phyloP scores from a whole-genome alignment of 1,140 invertebrate genomes.

The Brachionus asplanchnoidis region DNA sequence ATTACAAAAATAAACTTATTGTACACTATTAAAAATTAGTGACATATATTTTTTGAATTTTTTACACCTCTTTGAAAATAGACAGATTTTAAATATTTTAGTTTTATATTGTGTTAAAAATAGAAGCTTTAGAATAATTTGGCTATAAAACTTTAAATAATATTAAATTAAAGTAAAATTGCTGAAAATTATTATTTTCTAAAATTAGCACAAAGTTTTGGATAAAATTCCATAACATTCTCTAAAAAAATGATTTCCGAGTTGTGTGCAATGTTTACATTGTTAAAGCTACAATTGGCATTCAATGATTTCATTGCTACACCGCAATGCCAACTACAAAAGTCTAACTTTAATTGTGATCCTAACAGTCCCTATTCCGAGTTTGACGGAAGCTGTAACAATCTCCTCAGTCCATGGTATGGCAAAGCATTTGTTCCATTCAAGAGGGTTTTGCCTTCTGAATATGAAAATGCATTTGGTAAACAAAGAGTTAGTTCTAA shows the following conservation, averaged over 20 bases:
- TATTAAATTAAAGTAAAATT: too few relatives aligned
- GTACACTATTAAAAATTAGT: too few relatives aligned
- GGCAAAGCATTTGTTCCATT: constrained; percentile 72
- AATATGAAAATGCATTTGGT: constrained; percentile 61
- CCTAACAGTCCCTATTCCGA: constrained; percentile 61
- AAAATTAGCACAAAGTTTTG: too few relatives aligned
- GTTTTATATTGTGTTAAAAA: too few relatives aligned
- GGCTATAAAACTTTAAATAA: too few relatives aligned
- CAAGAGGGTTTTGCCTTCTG: constrained; percentile 69
- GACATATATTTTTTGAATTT: too few relatives aligned
- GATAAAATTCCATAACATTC: too few relatives aligned
- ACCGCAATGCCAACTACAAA: not conserved
- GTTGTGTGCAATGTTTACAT: not conserved
- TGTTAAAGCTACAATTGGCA: not conserved
- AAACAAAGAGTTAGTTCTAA: not conserved
- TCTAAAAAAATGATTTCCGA: not conserved
- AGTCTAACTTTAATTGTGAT: not conserved
- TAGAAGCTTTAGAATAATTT: too few relatives aligned
- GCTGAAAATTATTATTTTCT: too few relatives aligned
- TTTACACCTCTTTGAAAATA: too few relatives aligned
- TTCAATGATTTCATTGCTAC: not conserved
- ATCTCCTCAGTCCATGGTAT: constrained; percentile 69
- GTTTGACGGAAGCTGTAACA: constrained; percentile 77
- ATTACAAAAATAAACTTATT: too few relatives aligned
- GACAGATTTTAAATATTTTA: too few relatives aligned